phyloP scores from a whole-genome alignment of 2,797 vertebrate species.

The Enteromius afrohamiltoni region DNA sequence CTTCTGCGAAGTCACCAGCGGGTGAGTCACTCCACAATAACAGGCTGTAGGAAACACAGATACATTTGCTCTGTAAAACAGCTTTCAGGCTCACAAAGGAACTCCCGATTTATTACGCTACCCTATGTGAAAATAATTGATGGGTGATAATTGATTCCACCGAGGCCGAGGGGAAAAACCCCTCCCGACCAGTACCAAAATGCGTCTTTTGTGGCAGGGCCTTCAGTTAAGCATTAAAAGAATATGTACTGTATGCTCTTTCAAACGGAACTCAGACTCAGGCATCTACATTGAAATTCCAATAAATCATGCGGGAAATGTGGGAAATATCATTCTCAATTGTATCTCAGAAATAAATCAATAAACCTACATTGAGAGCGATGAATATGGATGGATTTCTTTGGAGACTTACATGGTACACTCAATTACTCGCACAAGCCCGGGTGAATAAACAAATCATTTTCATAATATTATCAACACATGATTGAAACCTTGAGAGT shows the following conservation, averaged over 20 bases:
- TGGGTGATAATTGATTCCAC: neutral
- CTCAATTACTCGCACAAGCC: constrained; percentile 39
- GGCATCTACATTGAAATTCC: constrained; percentile 5
- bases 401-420: constrained; percentile 24
- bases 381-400: constrained; percentile 41
- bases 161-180: constrained; percentile 10
- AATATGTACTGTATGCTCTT: constrained; percentile 6
- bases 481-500: neutral
- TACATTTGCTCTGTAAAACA: constrained; percentile 48
- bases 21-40: constrained; percentile 50
- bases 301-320: constrained; percentile 14
- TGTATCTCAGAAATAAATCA: constrained; percentile 36
- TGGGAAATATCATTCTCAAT: constrained; percentile 10
- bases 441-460: constrained; percentile 29
- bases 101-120: constrained; percentile 42
- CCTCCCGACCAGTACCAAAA: constrained; percentile 38
- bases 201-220: constrained; percentile 49
- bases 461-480: constrained; percentile 32
- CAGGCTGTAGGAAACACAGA: constrained; percentile 34
- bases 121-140: constrained; percentile 53
- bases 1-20: constrained; percentile 42
- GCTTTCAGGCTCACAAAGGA: constrained; percentile 37
- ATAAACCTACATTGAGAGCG: constrained; percentile 15
- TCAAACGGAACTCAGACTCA: constrained; percentile 31
- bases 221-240: constrained; percentile 23